Conservation (phyloP, 2,113 vertebrate genomes). For the Empidonax traillii region DNA sequence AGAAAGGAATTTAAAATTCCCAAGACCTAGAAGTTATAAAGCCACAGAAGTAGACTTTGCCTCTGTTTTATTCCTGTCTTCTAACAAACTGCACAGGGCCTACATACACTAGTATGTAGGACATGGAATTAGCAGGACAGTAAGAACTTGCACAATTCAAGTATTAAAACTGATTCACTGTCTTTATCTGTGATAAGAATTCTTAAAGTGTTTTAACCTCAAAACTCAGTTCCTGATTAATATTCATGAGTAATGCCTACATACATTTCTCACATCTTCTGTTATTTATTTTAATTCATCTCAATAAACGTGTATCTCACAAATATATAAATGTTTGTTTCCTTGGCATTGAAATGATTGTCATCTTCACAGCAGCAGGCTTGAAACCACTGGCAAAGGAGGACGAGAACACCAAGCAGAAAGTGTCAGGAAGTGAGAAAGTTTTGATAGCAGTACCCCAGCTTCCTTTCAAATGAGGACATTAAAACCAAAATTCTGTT, state of each 20-base stretch:
- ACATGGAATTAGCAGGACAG: background rate
- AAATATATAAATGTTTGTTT: background rate
- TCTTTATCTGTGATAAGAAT: background rate
- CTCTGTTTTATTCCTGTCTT: background rate
- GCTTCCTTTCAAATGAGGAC: conserved; percentile 13
- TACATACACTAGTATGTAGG: background rate
- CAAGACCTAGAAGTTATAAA: background rate
- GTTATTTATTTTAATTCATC: background rate
- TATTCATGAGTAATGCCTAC: background rate
- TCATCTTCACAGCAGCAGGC: background rate
- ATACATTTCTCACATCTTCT: background rate
- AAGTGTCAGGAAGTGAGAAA: background rate
- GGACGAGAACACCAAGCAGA: background rate
- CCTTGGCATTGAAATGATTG: background rate
- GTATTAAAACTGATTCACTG: background rate
- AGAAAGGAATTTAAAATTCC: background rate
- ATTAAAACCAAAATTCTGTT: background rate
- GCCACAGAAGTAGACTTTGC: background rate
- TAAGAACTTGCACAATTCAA: background rate
- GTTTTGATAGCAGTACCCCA: background rate
- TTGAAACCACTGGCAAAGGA: background rate
- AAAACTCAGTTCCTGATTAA: background rate
- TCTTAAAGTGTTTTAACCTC: background rate
- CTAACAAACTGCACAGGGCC: background rate
- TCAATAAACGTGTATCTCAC: background rate